Evolutionary conservation across 2,888 invertebrate species (phyloP).

Genomic region (Caenorhabditis parvicauda): DNA sequence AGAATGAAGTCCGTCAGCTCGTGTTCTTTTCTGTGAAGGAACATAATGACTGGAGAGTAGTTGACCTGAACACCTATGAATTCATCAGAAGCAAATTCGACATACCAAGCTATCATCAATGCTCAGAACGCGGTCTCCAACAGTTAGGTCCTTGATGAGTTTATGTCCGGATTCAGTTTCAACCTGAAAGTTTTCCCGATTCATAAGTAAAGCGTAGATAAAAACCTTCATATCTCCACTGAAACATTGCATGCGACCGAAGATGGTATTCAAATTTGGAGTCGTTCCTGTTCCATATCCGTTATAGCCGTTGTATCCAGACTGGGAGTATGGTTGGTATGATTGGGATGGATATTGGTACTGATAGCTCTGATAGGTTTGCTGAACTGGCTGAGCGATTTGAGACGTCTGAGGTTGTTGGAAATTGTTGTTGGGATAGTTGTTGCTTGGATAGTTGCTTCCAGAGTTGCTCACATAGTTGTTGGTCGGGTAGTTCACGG

Average conservation of each 20-base stretch:
- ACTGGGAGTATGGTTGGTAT: slow-evolving; percentile 18
- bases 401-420: slow-evolving; percentile 5
- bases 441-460: neutral
- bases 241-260: slow-evolving; percentile 55
- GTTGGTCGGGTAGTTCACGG: no score
- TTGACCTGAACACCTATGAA: slow-evolving; percentile 34
- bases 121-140: slow-evolving; percentile 55
- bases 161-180: slow-evolving; percentile 48
- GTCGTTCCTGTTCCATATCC: neutral
- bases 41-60: slow-evolving; percentile 58
- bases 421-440: slow-evolving; percentile 2
- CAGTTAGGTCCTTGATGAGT: slow-evolving; percentile 47
- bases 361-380: no score
- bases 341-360: slow-evolving; percentile 12
- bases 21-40: slow-evolving; percentile 48
- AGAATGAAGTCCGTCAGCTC: slow-evolving; percentile 47
- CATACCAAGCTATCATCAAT: slow-evolving; percentile 52
- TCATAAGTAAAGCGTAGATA: neutral
- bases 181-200: slow-evolving; percentile 18
- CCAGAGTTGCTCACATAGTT: no score
- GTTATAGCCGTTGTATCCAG: slow-evolving; percentile 8
- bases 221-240: slow-evolving; percentile 51
- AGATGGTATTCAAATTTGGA: slow-evolving; percentile 37
- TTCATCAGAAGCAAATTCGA: neutral
- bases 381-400: slow-evolving; percentile 16